Percentiles rank a stretch among this genome's conserved stretches.
Evolutionary conservation across 2,113 vertebrate species (phyloP).

Genomic region (Cairina moschata): DNA sequence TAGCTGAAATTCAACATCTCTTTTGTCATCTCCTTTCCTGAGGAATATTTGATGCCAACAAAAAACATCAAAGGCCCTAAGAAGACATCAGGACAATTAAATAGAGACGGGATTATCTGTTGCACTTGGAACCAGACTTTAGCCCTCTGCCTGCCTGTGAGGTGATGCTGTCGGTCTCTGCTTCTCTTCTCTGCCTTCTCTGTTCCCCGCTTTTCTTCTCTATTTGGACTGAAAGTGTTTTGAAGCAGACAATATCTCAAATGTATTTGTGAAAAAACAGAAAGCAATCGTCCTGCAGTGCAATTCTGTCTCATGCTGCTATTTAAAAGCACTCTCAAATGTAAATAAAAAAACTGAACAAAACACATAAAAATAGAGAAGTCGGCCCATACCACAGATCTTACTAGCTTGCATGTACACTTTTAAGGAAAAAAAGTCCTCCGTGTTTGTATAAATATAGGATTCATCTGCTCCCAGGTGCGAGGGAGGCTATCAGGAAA

Average conservation of each 20-base stretch:
- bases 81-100: neutral
- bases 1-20: neutral
- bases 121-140: neutral
- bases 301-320: neutral
- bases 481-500: neutral
- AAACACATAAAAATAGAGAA: conserved; percentile 5
- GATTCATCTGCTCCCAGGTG: neutral
- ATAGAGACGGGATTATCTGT: neutral
- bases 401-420: neutral
- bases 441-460: neutral
- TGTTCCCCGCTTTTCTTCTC: neutral
- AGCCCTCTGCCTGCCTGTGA: neutral
- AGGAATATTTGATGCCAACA: neutral
- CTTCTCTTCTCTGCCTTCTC: neutral
- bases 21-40: neutral
- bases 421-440: neutral
- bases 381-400: neutral
- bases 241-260: conserved; percentile 27
- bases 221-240: conserved; percentile 1
- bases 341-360: conserved; percentile 35
- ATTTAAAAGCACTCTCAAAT: conserved; percentile 47
- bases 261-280: neutral
- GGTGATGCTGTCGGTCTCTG: neutral
- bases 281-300: neutral
- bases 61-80: neutral